Evolutionary conservation across 2,888 invertebrate species (phyloP).

Genomic region (Caradrina kadenii): DNA sequence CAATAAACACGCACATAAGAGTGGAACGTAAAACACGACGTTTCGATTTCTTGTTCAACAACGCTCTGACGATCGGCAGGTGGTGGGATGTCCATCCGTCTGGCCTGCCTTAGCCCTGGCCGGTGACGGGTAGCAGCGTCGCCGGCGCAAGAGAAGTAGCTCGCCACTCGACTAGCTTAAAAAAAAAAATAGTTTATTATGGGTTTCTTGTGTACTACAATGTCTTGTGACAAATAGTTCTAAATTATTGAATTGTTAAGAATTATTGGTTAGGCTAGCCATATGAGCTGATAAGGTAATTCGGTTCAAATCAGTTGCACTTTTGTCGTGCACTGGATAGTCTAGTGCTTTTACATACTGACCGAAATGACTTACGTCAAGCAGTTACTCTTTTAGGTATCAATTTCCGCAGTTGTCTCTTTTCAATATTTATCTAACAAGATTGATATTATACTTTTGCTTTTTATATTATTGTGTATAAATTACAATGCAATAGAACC

Average conservation of each 20-base stretch:
- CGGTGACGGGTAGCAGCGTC: slow-evolving; percentile 54
- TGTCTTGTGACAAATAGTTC: slow-evolving; percentile 8
- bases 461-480: background rate
- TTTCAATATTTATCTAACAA: background rate
- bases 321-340: background rate
- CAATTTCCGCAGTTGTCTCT: background rate
- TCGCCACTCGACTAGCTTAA: slow-evolving; percentile 28
- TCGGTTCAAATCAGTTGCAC: background rate
- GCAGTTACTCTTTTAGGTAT: slow-evolving; percentile 6
- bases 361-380: background rate
- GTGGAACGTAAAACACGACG: slow-evolving; percentile 1
- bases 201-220: slow-evolving; percentile 24
- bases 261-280: slow-evolving; percentile 9
- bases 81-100: slow-evolving; percentile 45
- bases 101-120: slow-evolving; percentile 51
- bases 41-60: slow-evolving; percentile 48
- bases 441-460: background rate
- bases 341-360: slow-evolving; percentile 8
- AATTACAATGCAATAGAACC: background rate
- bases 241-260: background rate
- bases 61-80: slow-evolving; percentile 43
- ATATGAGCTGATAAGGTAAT: background rate
- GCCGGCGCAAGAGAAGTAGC: slow-evolving; percentile 52
- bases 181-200: slow-evolving; percentile 23
- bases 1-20: background rate